Conservation (phyloP, 1,140 invertebrate species). For the Drosophila gunungcola region DNA sequence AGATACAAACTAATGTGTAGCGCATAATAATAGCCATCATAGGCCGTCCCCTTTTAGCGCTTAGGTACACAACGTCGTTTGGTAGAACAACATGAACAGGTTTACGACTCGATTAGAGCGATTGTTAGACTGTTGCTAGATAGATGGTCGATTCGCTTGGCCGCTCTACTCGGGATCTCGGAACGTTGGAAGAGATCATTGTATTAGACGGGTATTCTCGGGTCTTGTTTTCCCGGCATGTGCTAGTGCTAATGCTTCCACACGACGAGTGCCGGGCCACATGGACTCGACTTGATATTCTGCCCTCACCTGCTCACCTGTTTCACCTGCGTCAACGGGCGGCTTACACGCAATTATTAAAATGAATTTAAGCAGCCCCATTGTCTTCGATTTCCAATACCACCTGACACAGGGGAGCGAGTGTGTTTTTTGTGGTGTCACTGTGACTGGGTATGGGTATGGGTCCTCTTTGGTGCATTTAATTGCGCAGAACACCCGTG, state of each 20-base stretch:
- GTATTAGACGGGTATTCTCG: constrained; percentile 16
- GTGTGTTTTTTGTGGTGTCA: not conserved
- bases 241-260: constrained; percentile 56
- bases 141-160: constrained; percentile 36
- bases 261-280: constrained; percentile 38
- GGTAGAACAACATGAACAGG: constrained; percentile 48
- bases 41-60: constrained; percentile 10
- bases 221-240: constrained; percentile 59
- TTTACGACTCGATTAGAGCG: constrained; percentile 49
- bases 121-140: constrained; percentile 40
- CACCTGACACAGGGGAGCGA: not conserved
- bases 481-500: constrained; percentile 18
- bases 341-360: constrained; percentile 67
- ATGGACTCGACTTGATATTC: constrained; percentile 33
- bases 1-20: constrained; percentile 18
- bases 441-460: constrained; percentile 1
- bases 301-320: constrained; percentile 17
- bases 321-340: constrained; percentile 52
- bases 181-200: constrained; percentile 22
- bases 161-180: constrained; percentile 11
- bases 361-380: constrained; percentile 32
- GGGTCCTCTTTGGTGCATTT: constrained; percentile 10
- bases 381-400: constrained; percentile 65
- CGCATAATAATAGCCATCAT: constrained; percentile 14
- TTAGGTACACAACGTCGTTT: constrained; percentile 32